A percentile compares a stretch with the other conserved stretches of the same genome.
Conservation (phyloP, 2,888 invertebrate genomes). For the Ypsolopha sequella region DNA sequence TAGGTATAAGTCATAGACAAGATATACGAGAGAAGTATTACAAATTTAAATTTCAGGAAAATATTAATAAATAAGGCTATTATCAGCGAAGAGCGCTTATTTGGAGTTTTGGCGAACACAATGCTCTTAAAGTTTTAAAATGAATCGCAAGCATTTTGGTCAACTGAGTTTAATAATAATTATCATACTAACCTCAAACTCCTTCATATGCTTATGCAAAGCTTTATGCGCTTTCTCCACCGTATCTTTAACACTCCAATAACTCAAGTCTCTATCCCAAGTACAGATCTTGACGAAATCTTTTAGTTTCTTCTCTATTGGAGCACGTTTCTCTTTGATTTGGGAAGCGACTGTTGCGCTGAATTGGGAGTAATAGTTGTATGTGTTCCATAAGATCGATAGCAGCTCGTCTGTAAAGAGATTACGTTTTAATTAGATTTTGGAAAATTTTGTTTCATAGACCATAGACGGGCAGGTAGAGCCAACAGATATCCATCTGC, state of each 20-base stretch:
- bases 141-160: background rate
- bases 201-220: conserved; percentile 87
- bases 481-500: no score
- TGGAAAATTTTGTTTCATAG: no score
- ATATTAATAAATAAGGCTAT: no score
- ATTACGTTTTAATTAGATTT: background rate
- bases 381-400: conserved; percentile 83
- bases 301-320: conserved; percentile 92
- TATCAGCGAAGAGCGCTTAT: no score
- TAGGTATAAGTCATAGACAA: no score
- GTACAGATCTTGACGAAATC: conserved; percentile 95
- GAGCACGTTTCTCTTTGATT: conserved; percentile 77
- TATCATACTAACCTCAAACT: conserved; percentile 75
- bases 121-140: background rate
- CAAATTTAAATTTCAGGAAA: no score
- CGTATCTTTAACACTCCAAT: conserved; percentile 92
- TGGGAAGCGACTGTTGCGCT: conserved; percentile 71
- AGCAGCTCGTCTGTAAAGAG: conserved; percentile 64
- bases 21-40: no score
- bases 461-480: no score
- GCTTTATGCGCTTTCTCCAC: conserved; percentile 90
- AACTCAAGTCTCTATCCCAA: conserved; percentile 95
- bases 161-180: background rate
- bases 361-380: conserved; percentile 89
- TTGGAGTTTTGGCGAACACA: no score